Evolutionary conservation across 1,140 invertebrate genomes (phyloP), one percentile per base, ranked within the genome.

Genomic region (Danaus plexippus): DNA sequence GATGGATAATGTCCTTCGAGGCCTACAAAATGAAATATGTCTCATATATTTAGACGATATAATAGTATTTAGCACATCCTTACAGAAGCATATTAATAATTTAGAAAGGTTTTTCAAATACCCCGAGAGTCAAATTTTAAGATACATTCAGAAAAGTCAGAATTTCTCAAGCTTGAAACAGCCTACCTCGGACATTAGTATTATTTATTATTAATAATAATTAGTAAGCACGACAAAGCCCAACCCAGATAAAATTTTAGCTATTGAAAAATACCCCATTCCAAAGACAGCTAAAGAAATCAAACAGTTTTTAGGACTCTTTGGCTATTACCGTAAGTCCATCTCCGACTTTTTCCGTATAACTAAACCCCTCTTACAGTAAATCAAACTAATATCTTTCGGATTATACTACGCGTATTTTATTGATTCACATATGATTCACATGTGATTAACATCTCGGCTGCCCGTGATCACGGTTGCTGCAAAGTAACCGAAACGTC

Each of bases 191-290:
- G 63, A 12, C 63, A 61, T 41, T n/a, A n/a, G n/a, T n/a, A n/a
- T n/a, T n/a, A n/a, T n/a, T n/a, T n/a, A n/a, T n/a, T n/a, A n/a
- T n/a, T n/a, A n/a, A n/a, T n/a, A n/a, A 45, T 58, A 3, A 60
- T 61, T 9, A 64, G 11, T 40, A 41, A n/a, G 44, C 52, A 61
- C 15, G 63, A 54, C 11, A 41, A 64, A 60, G 18, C 63, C 58
- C 7, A 64, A 60, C 12, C 63, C 58, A 1, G 51, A 58, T 43
- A 65, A 65, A 53, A 59, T 65, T 8, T 3, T 9, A 10, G 58
- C 61, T 9, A 63, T 67, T 41, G 2, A 56, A 45, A 67, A 63
- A 18, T 67, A 63, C 48, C 64, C 61, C 2, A 43, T 67, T 43
- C 58, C 58, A 48, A 63, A 67, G 32, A 67, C 57, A 11, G n/a